phyloP scores from a whole-genome alignment of 2,888 invertebrate species.

The Parnassius mnemosyne region DNA sequence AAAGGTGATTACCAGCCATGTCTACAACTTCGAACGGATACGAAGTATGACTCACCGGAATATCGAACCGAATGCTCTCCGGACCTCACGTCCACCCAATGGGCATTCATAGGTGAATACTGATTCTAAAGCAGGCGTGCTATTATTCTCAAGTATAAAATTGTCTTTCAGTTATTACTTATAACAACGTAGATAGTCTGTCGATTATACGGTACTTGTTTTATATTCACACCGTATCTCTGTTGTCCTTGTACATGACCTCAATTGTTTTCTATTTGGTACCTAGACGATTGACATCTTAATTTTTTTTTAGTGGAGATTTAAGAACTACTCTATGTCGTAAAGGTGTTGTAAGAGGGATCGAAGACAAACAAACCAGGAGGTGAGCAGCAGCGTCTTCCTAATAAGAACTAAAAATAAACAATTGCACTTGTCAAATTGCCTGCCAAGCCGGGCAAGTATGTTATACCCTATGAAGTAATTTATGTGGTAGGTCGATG shows the following conservation, averaged over 20 bases:
- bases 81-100: slow-evolving; percentile 57
- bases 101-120: slow-evolving; percentile 52
- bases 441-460: too few species aligned
- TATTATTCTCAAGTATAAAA: slow-evolving; percentile 7
- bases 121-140: slow-evolving; percentile 37
- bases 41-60: slow-evolving; percentile 67
- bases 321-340: too few species aligned
- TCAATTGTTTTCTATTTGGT: slow-evolving; percentile 7
- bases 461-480: too few species aligned
- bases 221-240: slow-evolving; percentile 30
- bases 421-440: too few species aligned
- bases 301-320: neutral
- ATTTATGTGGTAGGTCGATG: too few species aligned
- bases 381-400: too few species aligned
- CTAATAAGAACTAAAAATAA: too few species aligned
- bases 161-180: slow-evolving; percentile 4
- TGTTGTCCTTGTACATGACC: slow-evolving; percentile 12
- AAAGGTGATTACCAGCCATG: slow-evolving; percentile 20
- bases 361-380: too few species aligned
- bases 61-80: slow-evolving; percentile 56
- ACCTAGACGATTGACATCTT: neutral
- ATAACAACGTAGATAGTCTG: slow-evolving; percentile 7
- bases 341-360: too few species aligned
- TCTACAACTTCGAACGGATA: slow-evolving; percentile 43
- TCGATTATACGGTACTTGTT: slow-evolving; percentile 19